Base-by-base conservation (phyloP, 2,113 vertebrate genomes). In the Siniperca chuatsi region DNA sequence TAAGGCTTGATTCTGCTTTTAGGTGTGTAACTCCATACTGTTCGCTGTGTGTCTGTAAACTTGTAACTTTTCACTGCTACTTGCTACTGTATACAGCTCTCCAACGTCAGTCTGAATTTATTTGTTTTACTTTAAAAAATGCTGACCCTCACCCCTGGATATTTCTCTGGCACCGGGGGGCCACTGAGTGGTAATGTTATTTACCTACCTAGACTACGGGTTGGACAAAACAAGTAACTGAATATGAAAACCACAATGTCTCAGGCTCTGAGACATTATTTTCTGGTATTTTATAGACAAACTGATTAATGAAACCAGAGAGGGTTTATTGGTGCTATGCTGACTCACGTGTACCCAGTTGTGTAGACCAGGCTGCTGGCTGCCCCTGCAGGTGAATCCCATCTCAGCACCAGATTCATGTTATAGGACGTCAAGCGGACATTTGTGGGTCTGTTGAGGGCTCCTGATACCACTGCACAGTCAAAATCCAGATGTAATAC, bases 391-490 rank as follows among this genome's bases (percentile, higher is more conserved):
- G 93, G 87, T 40, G 89, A 54, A 44, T 87, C 86, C 95, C 95
- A 95, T 8, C 35, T 40, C 64, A 95, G 76, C 65, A 92, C 77
- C 75, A 95, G 71, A 20, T 94, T 62, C 91, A 95, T 79, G 87
- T 95, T 85, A 10, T 71, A 6, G 12, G 95, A 95, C 6, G n/a
- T 87, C 65, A 92, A 3, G 0, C 3, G 40, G 48, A 93, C 85
- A 10, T 93, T 90, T 20, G 57, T 79, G 46, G 95, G 94, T 0
- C 6, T 0, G 10, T 44, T 70, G 10, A 94, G 60, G 29, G n/a
- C 18, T 48, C 42, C 86, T 65, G 81, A 90, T 0, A 62, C 75
- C 42, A 12, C 83, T 87, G 66, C 11, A 79, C 6, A 83, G 60
- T n/a, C 33, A 23, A 52, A 37, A 74, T 8, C 29, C 25, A 64